A percentile compares a stretch with the other conserved stretches of the same genome.
Evolutionary conservation across 2,888 invertebrate genomes (phyloP).

Genomic region (Parnassius mnemosyne): DNA sequence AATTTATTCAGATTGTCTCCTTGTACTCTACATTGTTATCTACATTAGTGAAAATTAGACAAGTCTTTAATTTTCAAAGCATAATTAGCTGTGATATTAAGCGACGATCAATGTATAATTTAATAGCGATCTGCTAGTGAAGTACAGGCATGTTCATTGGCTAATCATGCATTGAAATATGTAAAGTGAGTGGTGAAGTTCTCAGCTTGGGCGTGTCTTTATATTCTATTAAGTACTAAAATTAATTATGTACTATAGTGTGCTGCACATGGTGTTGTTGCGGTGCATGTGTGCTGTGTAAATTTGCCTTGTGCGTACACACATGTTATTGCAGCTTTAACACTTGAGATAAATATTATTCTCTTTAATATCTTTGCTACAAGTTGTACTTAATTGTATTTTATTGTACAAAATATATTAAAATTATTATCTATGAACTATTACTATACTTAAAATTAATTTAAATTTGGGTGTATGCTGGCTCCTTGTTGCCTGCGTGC

Average conservation of each 20-base stretch:
- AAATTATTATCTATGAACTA: constrained; percentile 79
- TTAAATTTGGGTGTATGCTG: constrained; percentile 78
- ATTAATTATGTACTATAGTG: constrained; percentile 77
- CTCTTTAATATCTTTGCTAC: constrained; percentile 84
- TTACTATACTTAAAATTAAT: constrained; percentile 71
- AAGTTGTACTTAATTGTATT: constrained; percentile 85
- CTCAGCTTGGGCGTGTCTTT: constrained; percentile 79
- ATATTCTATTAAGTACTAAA: constrained; percentile 78
- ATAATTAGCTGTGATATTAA: constrained; percentile 82
- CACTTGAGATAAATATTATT: constrained; percentile 79
- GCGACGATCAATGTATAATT: constrained; percentile 78
- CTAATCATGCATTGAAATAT: constrained; percentile 81
- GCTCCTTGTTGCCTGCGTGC: constrained; percentile 76
- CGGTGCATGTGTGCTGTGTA: constrained; percentile 78
- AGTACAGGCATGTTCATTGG: constrained; percentile 78
- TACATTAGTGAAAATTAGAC: constrained; percentile 81
- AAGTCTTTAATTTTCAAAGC: constrained; percentile 81
- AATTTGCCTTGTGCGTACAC: constrained; percentile 80
- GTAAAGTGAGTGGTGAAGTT: constrained; percentile 73
- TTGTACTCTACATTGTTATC: constrained; percentile 80
- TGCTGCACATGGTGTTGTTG: constrained; percentile 76
- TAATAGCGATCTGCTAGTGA: constrained; percentile 77
- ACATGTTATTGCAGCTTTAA: constrained; percentile 79
- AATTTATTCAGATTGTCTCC: constrained; percentile 80
- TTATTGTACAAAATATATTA: constrained; percentile 86